Evolutionary conservation across 2,113 vertebrate species (phyloP), one percentile per base, ranked within the genome.

Genomic region (Sitta europaea): DNA sequence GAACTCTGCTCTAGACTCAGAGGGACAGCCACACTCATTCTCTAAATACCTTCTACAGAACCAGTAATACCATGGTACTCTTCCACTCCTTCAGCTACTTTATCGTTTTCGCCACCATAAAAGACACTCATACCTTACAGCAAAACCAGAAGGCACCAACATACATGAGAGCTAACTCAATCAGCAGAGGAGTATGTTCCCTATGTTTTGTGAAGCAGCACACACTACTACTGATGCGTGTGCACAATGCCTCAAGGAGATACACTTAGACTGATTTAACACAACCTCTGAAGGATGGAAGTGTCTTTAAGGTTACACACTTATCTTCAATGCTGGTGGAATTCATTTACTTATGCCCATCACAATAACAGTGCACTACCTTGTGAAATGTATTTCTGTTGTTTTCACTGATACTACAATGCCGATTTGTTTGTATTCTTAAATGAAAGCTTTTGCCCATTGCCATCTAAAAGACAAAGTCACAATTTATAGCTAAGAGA

Each of bases 221-320:
- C 24, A 19, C 11, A 4, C n/a, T 28, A 15, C 2, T 8, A n/a
- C 1, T 5, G 0, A 43, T 8, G 25, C 1, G 5, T 8, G 27
- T 6, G n/a, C 35, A 14, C 5, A 43, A 14, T 7, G 24, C n/a
- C 28, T 73, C 43, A 23, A 3, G 12, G 22, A 73, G 35, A 38
- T 24, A 29, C 6, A 40, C 33, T 43, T 5, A 50, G 35, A 10
- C 16, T 27, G n/a, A 62, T 28, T 35, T 47, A 12, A 71, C 33
- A 78, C 5, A 12, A 47, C 14, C 21, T 57, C 20, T 43, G 38
- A 66, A 68, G 15, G 23, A 45, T 14, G 21, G 22, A 76, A 57
- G 9, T 45, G 17, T 16, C 38, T 22, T 6, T 2, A 31, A 31
- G 31, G 5, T 58, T 23, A 54, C 6, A 10, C 40, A 38, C 10